Conservation (phyloP, 2,888 invertebrate genomes). For the Lasioglossum zephyrum region DNA sequence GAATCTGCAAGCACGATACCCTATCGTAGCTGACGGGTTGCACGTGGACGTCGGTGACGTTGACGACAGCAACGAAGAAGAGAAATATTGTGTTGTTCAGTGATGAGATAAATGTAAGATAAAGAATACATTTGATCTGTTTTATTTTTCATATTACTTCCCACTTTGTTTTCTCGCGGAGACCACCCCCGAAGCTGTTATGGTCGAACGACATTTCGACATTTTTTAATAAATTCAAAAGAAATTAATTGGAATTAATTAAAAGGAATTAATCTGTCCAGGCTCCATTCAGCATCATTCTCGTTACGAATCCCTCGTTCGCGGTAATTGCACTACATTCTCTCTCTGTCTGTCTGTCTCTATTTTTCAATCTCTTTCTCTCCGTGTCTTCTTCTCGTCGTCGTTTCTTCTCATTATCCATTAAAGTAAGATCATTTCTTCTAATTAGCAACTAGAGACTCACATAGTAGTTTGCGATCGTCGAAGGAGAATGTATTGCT, state of each 20-base stretch:
- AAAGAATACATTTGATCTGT: conserved; percentile 18
- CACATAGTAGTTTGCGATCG: conserved; percentile 33
- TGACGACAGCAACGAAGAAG: background rate
- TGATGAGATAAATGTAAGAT: conserved; percentile 16
- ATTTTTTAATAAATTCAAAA: conserved; percentile 1
- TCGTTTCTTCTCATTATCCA: conserved; percentile 25
- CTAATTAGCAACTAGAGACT: conserved; percentile 45
- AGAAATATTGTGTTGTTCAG: conserved; percentile 15
- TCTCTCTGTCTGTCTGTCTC: background rate
- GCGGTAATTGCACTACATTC: background rate
- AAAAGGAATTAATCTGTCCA: background rate
- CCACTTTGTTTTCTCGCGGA: background rate
- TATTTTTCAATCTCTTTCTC: background rate
- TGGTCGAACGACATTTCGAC: background rate
- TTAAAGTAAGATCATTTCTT: conserved; percentile 30
- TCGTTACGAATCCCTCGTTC: conserved; percentile 17
- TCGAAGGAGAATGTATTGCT: conserved; percentile 1
- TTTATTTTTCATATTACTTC: conserved; percentile 24
- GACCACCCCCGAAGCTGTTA: background rate
- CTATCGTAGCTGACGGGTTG: conserved; percentile 1
- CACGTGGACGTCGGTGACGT: conserved; percentile 8
- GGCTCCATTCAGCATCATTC: background rate
- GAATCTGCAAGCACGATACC: background rate
- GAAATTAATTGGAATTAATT: background rate
- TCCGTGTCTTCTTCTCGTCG: conserved; percentile 32